A percentile compares a stretch with the other conserved stretches of the same genome.
Conservation (phyloP, 1,140 invertebrate genomes). For the Rhizoglyphus robini region DNA sequence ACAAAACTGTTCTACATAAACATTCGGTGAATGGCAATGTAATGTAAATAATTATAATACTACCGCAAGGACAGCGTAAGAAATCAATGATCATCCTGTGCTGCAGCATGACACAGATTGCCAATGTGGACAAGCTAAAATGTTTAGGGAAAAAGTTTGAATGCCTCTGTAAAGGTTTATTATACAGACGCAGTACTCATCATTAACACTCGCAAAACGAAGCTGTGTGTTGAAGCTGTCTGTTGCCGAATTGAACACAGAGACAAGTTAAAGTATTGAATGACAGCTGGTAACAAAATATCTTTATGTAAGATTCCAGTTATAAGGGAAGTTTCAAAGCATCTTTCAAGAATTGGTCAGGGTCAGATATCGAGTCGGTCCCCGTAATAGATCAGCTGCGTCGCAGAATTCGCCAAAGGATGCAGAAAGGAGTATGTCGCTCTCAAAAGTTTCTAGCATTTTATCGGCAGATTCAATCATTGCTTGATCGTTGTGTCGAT, state of each 20-base stretch:
- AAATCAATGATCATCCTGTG: no score
- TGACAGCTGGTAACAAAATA: no score
- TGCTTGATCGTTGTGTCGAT: conserved; percentile 79
- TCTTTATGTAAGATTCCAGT: background rate
- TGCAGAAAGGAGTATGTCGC: conserved; percentile 74
- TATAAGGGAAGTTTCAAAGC: background rate
- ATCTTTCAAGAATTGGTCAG: conserved; percentile 4
- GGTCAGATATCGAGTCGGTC: conserved; percentile 27
- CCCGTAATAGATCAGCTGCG: conserved; percentile 6
- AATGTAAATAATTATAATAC: no score
- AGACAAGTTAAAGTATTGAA: no score
- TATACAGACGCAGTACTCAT: background rate
- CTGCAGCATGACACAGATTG: no score
- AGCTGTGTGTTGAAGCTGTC: background rate
- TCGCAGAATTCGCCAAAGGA: conserved; percentile 46
- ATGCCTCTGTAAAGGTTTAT: no score
- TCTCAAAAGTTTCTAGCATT: conserved; percentile 62
- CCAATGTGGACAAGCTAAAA: no score
- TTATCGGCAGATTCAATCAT: conserved; percentile 73
- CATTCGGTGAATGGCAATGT: no score
- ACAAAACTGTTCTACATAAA: no score
- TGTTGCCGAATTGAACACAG: no score
- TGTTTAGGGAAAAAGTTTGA: no score
- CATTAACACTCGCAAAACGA: background rate
- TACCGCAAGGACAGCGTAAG: no score